phyloP scores from a whole-genome alignment of 1,140 invertebrate species.

The Heliconius himera region DNA sequence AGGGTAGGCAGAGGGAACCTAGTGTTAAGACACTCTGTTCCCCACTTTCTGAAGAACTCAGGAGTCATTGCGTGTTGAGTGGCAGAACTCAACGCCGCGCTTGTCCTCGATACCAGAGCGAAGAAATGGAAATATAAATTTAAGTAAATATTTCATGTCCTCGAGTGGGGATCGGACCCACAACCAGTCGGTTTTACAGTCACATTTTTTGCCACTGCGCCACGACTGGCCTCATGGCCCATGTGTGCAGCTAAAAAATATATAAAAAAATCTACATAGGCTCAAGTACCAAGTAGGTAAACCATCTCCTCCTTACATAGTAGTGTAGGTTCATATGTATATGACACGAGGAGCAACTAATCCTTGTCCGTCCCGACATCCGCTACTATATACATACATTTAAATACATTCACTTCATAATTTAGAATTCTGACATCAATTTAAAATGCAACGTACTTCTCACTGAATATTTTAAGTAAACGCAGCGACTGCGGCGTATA shows the following conservation, averaged over 20 bases:
- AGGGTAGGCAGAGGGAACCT: too few relatives aligned
- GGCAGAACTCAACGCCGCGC: too few relatives aligned
- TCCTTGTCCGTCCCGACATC: not conserved
- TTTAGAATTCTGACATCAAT: constrained; percentile 2
- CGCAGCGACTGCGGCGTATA: not conserved
- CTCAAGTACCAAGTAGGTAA: not conserved
- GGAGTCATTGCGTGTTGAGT: too few relatives aligned
- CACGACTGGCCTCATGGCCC: too few relatives aligned
- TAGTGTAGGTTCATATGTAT: not conserved
- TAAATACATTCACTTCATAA: constrained; percentile 4
- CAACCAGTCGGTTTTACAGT: too few relatives aligned
- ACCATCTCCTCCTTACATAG: not conserved
- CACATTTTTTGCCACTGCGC: too few relatives aligned
- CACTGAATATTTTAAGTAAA: constrained; percentile 6
- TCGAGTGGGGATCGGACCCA: too few relatives aligned
- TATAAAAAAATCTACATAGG: not conserved
- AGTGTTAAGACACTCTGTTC: too few relatives aligned
- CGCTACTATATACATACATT: not conserved
- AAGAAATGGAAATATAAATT: too few relatives aligned
- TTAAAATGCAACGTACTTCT: not conserved
- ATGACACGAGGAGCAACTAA: not conserved
- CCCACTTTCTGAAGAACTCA: too few relatives aligned
- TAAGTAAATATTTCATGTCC: too few relatives aligned
- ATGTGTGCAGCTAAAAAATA: not conserved
- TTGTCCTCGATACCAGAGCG: too few relatives aligned